These are phyloP conservation scores for Aplodontia rufa DNA, from an alignment of 2,113 vertebrate genomes.

Conservation along the genomic window DNA sequence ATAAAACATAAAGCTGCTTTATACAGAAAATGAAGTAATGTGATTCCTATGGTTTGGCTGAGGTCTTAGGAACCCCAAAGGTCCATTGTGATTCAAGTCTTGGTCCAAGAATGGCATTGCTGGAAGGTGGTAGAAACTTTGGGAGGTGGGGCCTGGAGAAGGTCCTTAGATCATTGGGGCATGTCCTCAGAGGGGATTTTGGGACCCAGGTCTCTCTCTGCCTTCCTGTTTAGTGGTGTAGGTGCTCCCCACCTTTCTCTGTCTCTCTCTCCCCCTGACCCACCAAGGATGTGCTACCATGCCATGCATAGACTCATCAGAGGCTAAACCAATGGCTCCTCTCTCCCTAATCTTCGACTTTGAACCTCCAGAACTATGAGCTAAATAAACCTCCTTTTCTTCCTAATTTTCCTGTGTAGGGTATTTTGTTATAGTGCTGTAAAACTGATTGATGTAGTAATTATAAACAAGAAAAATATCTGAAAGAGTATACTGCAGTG, in stretches of 20 bases:
- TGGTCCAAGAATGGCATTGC: not conserved
- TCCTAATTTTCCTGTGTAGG: not conserved
- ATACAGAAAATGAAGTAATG: not conserved
- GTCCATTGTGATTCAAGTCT: not conserved
- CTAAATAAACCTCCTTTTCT: not conserved
- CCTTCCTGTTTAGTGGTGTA: too few relatives aligned
- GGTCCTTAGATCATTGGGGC: not conserved
- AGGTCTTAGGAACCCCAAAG: not conserved
- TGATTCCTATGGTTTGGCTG: not conserved
- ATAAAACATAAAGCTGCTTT: not conserved
- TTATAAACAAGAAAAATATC: not conserved
- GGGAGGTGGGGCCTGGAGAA: too few relatives aligned
- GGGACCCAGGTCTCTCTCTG: not conserved
- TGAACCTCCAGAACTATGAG: not conserved
- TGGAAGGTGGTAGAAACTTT: not conserved
- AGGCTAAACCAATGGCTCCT: not conserved
- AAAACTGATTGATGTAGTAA: not conserved
- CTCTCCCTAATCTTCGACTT: not conserved
- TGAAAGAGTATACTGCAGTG: not conserved
- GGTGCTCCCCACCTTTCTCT: too few relatives aligned
- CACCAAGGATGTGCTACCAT: too few relatives aligned
- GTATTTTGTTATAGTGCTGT: not conserved
- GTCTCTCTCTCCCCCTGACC: too few relatives aligned
- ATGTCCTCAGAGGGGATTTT: not conserved
- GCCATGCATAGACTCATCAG: not conserved